Evolutionary conservation across 1,140 invertebrate genomes (phyloP).

Genomic region (Saccostrea echinata): DNA sequence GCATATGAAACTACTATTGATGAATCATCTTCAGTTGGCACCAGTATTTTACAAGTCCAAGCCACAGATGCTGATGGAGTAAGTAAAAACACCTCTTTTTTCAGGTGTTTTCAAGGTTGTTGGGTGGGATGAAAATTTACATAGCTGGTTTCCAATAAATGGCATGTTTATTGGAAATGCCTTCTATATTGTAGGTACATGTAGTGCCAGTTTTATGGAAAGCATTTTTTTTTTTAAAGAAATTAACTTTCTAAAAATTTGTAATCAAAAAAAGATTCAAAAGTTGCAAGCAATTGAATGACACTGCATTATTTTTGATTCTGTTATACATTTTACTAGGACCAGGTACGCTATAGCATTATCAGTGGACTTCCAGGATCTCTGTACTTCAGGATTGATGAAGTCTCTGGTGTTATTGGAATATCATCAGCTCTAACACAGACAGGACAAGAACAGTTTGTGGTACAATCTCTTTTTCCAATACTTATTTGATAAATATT

Average conservation of each 20-base stretch:
- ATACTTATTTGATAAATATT: not conserved
- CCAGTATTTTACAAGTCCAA: conserved; percentile 56
- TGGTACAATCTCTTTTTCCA: conserved; percentile 48
- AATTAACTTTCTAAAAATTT: too few relatives aligned
- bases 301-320: too few relatives aligned
- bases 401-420: conserved; percentile 54
- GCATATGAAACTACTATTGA: conserved; percentile 59
- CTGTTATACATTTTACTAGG: conserved; percentile 54
- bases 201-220: too few relatives aligned
- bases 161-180: too few relatives aligned
- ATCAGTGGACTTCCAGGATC: conserved; percentile 52
- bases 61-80: conserved; percentile 82
- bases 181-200: too few relatives aligned
- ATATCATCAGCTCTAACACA: conserved; percentile 46
- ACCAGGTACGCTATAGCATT: conserved; percentile 56
- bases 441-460: conserved; percentile 53
- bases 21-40: conserved; percentile 60
- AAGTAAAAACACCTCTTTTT: conserved; percentile 47
- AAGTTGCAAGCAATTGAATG: too few relatives aligned
- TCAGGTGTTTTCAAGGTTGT: too few relatives aligned
- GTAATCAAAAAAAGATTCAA: too few relatives aligned
- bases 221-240: too few relatives aligned
- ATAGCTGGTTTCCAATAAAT: too few relatives aligned
- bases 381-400: conserved; percentile 62
- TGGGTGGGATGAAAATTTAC: too few relatives aligned